Evolutionary conservation across 2,797 vertebrate species (phyloP).

Genomic region (Coluber constrictor): DNA sequence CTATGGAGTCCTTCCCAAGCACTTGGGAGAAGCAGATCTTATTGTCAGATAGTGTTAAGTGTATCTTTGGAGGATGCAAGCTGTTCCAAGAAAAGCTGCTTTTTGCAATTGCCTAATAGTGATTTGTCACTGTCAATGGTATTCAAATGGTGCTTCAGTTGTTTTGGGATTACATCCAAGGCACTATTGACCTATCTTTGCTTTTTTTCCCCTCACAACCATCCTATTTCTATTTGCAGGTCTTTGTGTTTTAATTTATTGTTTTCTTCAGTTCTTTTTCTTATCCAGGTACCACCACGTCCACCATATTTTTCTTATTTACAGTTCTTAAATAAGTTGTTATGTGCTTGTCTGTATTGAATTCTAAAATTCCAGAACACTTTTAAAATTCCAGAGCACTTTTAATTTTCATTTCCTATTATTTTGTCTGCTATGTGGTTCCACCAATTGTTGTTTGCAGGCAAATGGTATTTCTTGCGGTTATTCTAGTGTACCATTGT

Average conservation of each 20-base stretch:
- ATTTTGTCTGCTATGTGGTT: neutral
- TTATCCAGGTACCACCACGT: neutral
- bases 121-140: neutral
- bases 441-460: neutral
- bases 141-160: neutral
- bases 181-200: neutral
- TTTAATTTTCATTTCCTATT: neutral
- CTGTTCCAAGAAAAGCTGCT: neutral
- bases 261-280: neutral
- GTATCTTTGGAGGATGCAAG: neutral
- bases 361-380: neutral
- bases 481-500: neutral
- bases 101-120: neutral
- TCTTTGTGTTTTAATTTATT: neutral
- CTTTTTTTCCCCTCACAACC: neutral
- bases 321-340: neutral
- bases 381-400: neutral
- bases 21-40: neutral
- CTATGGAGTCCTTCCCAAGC: neutral
- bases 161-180: neutral
- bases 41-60: neutral
- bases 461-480: neutral
- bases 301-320: neutral
- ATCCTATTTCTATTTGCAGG: neutral
- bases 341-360: neutral